Conservation (phyloP, 2,888 invertebrate species). For the Marronus borbonicus region DNA sequence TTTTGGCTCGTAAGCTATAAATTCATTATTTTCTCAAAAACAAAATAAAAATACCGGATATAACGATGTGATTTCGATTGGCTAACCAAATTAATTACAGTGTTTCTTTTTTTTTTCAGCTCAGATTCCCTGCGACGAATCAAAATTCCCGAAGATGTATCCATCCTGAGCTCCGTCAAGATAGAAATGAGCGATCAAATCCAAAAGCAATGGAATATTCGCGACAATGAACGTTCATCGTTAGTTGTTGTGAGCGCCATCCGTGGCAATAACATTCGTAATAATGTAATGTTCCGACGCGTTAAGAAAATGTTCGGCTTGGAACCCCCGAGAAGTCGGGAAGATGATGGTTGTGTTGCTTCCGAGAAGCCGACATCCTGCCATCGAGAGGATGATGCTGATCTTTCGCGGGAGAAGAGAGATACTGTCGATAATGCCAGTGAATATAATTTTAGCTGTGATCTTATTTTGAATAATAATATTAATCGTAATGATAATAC, state of each 20-base stretch:
- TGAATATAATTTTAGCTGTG: slow-evolving; percentile 50
- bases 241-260: slow-evolving; percentile 11
- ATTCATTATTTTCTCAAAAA: no score
- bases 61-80: no score
- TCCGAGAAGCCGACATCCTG: slow-evolving; percentile 5
- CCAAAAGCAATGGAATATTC: slow-evolving; percentile 13
- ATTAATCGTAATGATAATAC: slow-evolving; percentile 28
- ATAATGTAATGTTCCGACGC: slow-evolving; percentile 19
- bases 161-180: neutral
- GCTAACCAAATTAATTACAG: neutral
- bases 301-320: slow-evolving; percentile 22
- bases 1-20: no score
- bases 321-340: neutral
- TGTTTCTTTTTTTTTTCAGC: neutral
- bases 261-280: neutral
- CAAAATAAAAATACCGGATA: no score
- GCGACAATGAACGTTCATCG: slow-evolving; percentile 25
- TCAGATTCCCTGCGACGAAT: neutral
- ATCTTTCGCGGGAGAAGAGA: neutral
- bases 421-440: slow-evolving; percentile 35
- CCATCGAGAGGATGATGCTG: neutral
- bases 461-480: slow-evolving; percentile 46
- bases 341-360: slow-evolving; percentile 2
- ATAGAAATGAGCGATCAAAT: slow-evolving; percentile 26
- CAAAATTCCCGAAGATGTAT: slow-evolving; percentile 9